Evolutionary conservation across 2,888 invertebrate species (phyloP), one percentile per base, ranked within the genome.

Genomic region (Drosophila mulleri): DNA sequence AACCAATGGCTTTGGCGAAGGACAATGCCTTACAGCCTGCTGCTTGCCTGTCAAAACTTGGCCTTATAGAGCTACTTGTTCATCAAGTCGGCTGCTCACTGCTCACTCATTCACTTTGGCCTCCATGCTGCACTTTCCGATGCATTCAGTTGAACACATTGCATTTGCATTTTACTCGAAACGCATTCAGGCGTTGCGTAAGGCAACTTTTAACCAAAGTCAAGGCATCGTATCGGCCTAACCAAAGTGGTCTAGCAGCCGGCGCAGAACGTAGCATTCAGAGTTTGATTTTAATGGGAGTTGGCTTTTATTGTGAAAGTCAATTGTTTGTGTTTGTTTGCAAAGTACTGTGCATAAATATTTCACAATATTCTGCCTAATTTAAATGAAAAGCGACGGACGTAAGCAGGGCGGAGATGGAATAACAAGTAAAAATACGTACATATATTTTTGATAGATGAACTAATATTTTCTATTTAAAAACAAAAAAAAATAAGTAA

Each of bases 201-300:
- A 23, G 64, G 52, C 59, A 67, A 79, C 80, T 75, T 80, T 75
- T 59, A 62, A 52, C 63, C 59, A 80, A 77, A 80, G 77, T 77
- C 76, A 75, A 80, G 71, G 71, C 71, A 75, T 67, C 75, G n/a
- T n/a, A n/a, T n/a, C 66, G 69, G 56, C 50, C 53, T 45, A 58
- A 42, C 45, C 48, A 64, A 64, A 61, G 58, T 78, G 52, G 72
- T 61, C 61, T 63, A 48, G 68, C 61, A 44, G 54, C 44, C 48
- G 39, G 32, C 18, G 35, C 50, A 41, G 67, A 53, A 53, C 54
- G 16, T 16, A 26, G 54, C 54, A 53, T 35, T 35, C 7, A 50
- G 32, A 9, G n/a, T 48, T 23, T 3, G 50, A 20, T 37, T 37
- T 23, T 56, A 53, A 53, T 53, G 18, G 50, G 26, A 23, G 52